phyloP scores from a whole-genome alignment of 2,113 vertebrate genomes.

The Anoplopoma fimbria region DNA sequence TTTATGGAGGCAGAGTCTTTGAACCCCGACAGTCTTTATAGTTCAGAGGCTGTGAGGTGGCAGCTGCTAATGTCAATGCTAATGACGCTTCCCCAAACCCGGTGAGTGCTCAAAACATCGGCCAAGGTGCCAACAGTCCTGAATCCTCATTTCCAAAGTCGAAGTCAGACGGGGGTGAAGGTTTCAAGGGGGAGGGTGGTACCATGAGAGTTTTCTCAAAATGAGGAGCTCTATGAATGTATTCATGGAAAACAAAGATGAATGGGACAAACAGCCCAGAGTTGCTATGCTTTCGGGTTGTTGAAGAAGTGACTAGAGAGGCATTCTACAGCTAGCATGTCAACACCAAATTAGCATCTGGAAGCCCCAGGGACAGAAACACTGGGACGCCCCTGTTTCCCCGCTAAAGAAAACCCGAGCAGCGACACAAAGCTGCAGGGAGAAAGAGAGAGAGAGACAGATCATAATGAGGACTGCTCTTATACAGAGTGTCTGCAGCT shows the following conservation, averaged over 20 bases:
- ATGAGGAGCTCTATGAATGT: slow-evolving; percentile 57
- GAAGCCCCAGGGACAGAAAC: slow-evolving; percentile 48
- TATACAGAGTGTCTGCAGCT: slow-evolving; percentile 38
- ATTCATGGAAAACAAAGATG: slow-evolving; percentile 65
- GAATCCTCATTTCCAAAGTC: slow-evolving; percentile 48
- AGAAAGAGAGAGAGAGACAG: background rate
- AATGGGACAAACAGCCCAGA: slow-evolving; percentile 41
- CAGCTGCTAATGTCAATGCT: slow-evolving; percentile 82
- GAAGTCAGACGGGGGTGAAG: slow-evolving; percentile 28
- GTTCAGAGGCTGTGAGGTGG: slow-evolving; percentile 75
- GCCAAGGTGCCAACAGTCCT: slow-evolving; percentile 34
- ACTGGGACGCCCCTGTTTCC: slow-evolving; percentile 43
- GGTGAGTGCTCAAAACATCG: slow-evolving; percentile 66
- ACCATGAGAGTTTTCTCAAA: slow-evolving; percentile 8
- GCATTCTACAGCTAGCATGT: slow-evolving; percentile 36
- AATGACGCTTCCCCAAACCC: slow-evolving; percentile 72
- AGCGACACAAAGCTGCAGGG: slow-evolving; percentile 48
- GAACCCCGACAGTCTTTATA: slow-evolving; percentile 77
- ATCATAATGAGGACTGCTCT: slow-evolving; percentile 46
- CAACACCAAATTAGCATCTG: slow-evolving; percentile 51
- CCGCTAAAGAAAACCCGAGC: slow-evolving; percentile 31
- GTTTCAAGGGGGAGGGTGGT: background rate
- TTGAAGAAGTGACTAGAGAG: slow-evolving; percentile 52
- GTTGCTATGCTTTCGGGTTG: slow-evolving; percentile 46
- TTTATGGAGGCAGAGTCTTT: slow-evolving; percentile 79